These are phyloP conservation scores for Bemisia tabaci DNA, from an alignment of 1,140 invertebrate species.

Conservation along the genomic window DNA sequence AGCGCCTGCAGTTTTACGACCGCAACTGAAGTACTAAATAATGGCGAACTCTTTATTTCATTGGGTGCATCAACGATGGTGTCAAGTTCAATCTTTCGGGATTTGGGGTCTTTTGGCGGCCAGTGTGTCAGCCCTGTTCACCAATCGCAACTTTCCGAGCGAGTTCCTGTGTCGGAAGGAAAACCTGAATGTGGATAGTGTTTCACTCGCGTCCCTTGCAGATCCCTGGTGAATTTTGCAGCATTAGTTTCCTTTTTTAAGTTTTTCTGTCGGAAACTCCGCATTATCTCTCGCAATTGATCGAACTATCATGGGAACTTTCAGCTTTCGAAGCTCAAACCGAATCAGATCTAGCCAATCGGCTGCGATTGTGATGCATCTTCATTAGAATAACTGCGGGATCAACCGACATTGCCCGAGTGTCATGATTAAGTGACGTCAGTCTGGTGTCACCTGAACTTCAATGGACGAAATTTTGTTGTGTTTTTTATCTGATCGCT, in stretches of 20 bases:
- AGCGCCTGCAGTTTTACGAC: no score
- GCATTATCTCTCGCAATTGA: no score
- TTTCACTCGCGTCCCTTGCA: no score
- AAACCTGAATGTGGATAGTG: background rate
- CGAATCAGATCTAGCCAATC: constrained; percentile 4
- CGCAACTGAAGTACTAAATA: no score
- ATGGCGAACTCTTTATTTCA: no score
- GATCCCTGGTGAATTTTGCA: no score
- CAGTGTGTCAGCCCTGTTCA: background rate
- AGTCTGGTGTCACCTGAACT: constrained; percentile 18
- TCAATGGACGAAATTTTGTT: background rate
- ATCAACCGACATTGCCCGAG: constrained; percentile 13
- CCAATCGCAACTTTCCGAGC: no score
- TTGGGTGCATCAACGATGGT: background rate
- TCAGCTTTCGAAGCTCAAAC: background rate
- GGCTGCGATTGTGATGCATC: constrained; percentile 6
- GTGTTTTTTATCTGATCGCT: background rate
- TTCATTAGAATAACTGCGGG: constrained; percentile 10
- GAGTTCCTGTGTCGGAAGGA: no score
- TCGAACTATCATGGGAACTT: background rate
- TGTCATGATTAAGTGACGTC: constrained; percentile 18
- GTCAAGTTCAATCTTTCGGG: constrained; percentile 4
- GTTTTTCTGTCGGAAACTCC: no score
- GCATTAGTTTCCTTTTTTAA: no score
- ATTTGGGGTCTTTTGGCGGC: background rate